Conservation (phyloP, 2,888 invertebrate species). For the Alviniconcha strummeri region DNA sequence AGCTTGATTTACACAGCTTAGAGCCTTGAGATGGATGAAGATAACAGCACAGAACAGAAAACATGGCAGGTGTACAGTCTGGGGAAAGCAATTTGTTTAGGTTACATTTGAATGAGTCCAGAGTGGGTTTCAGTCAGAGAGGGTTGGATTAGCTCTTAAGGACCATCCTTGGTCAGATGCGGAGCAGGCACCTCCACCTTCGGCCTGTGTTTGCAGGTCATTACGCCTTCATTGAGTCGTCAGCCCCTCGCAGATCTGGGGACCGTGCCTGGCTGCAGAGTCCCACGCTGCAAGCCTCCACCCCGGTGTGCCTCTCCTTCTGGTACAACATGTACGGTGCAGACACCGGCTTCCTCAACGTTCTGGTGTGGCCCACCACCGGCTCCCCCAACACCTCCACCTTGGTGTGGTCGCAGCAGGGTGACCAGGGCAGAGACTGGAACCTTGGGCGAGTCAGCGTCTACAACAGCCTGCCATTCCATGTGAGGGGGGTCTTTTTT, state of each 20-base stretch:
- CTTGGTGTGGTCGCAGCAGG: constrained; percentile 55
- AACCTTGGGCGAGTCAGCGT: constrained; percentile 51
- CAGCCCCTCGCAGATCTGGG: constrained; percentile 77
- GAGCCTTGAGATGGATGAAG: too few species aligned
- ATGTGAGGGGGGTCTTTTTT: constrained; percentile 49
- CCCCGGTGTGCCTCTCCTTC: constrained; percentile 61
- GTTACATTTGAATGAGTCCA: too few species aligned
- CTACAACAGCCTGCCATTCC: constrained; percentile 50
- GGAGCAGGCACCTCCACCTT: too few species aligned
- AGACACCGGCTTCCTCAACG: constrained; percentile 54
- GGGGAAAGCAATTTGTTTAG: too few species aligned
- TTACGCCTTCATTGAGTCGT: constrained; percentile 79
- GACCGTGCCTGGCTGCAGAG: constrained; percentile 62
- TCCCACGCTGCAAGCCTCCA: constrained; percentile 53
- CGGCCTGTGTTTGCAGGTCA: constrained; percentile 51
- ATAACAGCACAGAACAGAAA: too few species aligned
- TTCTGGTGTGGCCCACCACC: constrained; percentile 41
- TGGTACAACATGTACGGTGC: constrained; percentile 67
- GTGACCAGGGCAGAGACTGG: constrained; percentile 55
- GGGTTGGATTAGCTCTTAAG: too few species aligned
- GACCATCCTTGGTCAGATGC: too few species aligned
- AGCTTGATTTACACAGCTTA: too few species aligned
- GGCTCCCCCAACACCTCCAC: constrained; percentile 46
- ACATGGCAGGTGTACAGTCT: too few species aligned
- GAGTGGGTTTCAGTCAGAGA: too few species aligned